Evolutionary conservation across 2,113 vertebrate species (phyloP), one percentile per base, ranked within the genome.

Genomic region (Entomyzon cyanotis): DNA sequence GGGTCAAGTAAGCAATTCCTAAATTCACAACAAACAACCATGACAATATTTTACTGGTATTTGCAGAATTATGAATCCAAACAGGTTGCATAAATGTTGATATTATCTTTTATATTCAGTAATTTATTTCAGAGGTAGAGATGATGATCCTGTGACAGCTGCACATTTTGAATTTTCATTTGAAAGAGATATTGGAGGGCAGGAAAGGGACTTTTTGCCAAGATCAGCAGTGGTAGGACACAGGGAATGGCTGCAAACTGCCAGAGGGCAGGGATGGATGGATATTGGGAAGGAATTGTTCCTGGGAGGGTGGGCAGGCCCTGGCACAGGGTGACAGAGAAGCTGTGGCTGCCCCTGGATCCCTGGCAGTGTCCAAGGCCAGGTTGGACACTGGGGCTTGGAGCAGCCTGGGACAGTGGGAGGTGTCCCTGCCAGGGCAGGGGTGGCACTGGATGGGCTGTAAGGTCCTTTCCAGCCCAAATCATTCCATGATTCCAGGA

Each of bases 381-480:
- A 46, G 55, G 39, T 0, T 49, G 75, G 47, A 78, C 37, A 42
- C 1, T 20, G 35, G 44, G 60, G 19, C 42, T 68, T 5, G 50
- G 71, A 31, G 31, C 17, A 42, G 2, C 31, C 22, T 39, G 74
- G 75, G 24, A 21, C 1, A 21, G 10, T 7, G 47, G 46, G 0
- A 55, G 9, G 20, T 11, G 64, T 39, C 56, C 56, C 39, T 69
- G 64, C 8, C 47, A 2, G 7, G 37, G 13, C 21, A 11, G 31
- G 31, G 9, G 14, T 50, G 31, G 13, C 0, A 3, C 2, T 9
- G 31, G 52, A 2, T 18, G 28, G 5, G 15, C 0, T 70, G 24
- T 24, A 1, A 1, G 12, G 3, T 49, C 20, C 7, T 20, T 2
- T 17, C 24, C n/a, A 49, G 25, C 1, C 13, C 1, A 79, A 87